phyloP scores from a whole-genome alignment of 1,140 invertebrate species.

The Drosophila busckii region DNA sequence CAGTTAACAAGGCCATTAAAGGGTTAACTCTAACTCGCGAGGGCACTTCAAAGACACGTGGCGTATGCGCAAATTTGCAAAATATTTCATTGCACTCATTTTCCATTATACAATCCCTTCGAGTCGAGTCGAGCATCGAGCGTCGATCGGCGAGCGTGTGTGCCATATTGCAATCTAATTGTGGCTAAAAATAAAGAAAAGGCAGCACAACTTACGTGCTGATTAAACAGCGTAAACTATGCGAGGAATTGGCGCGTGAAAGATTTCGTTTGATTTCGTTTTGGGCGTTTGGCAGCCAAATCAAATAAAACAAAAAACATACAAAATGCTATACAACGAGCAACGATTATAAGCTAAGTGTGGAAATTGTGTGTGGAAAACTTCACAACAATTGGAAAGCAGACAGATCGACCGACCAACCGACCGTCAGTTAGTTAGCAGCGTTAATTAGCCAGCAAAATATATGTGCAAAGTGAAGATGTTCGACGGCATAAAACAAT shows the following conservation, averaged over 20 bases:
- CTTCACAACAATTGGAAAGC: constrained; percentile 62
- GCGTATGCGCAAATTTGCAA: constrained; percentile 24
- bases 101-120: constrained; percentile 20
- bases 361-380: constrained; percentile 17
- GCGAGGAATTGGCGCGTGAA: constrained; percentile 72
- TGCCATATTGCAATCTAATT: constrained; percentile 43
- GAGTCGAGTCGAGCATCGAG: constrained; percentile 1
- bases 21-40: too few species aligned
- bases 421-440: background rate
- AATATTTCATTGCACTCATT: constrained; percentile 14
- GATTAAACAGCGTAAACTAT: constrained; percentile 53
- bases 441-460: constrained; percentile 60
- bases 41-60: constrained; percentile 14
- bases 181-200: constrained; percentile 54
- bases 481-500: constrained; percentile 43
- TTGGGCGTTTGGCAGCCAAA: too few species aligned
- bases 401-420: constrained; percentile 26
- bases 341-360: too few species aligned
- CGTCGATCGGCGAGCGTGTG: constrained; percentile 5
- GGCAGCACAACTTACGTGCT: constrained; percentile 43
- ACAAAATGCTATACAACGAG: too few species aligned
- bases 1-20: too few species aligned
- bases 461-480: constrained; percentile 38
- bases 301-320: too few species aligned
- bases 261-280: constrained; percentile 68